Evolutionary conservation across 2,113 vertebrate genomes (phyloP), one percentile per base, ranked within the genome.

Genomic region (Nipponia nippon): DNA sequence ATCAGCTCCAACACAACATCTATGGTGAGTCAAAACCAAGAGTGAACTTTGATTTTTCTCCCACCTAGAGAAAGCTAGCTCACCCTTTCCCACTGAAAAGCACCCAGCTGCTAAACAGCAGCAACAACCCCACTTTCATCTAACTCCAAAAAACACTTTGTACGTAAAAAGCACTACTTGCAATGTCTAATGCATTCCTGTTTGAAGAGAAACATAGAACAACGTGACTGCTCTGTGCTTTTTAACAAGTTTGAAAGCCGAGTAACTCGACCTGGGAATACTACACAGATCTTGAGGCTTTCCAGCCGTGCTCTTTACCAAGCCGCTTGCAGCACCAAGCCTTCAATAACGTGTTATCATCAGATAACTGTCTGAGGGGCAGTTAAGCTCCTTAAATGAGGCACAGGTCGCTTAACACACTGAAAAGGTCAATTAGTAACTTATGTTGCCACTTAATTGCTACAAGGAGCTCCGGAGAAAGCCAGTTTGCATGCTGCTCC

Each of bases 371-470:
- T 78, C 91, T 3, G 5, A 44, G 66, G 94, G 91, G 36, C 97
- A 91, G 27, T 67, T 84, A 96, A 96, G 95, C 94, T 84, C 80
- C 96, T 97, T 93, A 87, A 93, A 95, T 66, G 85, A 93, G 86
- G 4, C 95, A 92, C 93, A 97, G 96, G 96, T 97, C 96, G 97
- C 96, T 93, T 93, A 91, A 87, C 83, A 62, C 91, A 67, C 83
- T 95, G 89, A 96, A 95, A 97, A 70, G 90, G 86, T 96, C 96
- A 96, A 95, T 97, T 92, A 97, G 96, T 55, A 95, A 96, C 88
- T 95, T 75, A 55, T 76, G 94, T 50, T 38, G 59, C 72, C 88
- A 95, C 92, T 90, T 97, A 96, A 94, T 95, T 90, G 92, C 88
- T 89, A 73, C 92, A 95, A 96, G 92, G 75, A 90, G 83, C 93